Percentiles rank a stretch among this genome's conserved stretches.
phyloP scores from a whole-genome alignment of 2,113 vertebrate species.

The Cyphomyrus plagiostoma region DNA sequence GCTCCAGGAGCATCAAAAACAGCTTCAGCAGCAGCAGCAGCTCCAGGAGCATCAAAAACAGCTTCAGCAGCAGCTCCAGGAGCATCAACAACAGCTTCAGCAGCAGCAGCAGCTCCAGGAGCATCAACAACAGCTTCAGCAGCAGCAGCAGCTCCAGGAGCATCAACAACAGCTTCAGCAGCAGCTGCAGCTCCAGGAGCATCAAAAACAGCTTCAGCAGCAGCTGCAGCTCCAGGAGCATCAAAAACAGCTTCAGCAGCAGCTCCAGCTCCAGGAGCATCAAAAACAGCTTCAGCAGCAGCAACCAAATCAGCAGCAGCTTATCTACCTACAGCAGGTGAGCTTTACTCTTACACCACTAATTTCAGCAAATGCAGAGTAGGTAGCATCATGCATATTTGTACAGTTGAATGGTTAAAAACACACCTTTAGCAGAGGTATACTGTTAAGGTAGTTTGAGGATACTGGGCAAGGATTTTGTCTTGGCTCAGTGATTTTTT shows the following conservation, averaged over 20 bases:
- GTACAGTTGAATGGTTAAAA: not conserved
- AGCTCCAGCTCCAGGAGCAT: constrained; percentile 48
- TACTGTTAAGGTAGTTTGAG: not conserved
- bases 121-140: constrained; percentile 39
- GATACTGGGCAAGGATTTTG: not conserved
- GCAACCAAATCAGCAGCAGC: constrained; percentile 69
- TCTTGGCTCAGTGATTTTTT: not conserved
- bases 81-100: not conserved
- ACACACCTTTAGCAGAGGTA: not conserved
- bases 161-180: constrained; percentile 64
- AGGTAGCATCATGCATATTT: not conserved
- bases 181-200: constrained; percentile 84
- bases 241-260: constrained; percentile 36
- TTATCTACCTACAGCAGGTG: constrained; percentile 80
- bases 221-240: constrained; percentile 58
- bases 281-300: constrained; percentile 40
- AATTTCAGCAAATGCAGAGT: not conserved
- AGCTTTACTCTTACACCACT: not conserved
- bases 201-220: constrained; percentile 72
- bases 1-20: constrained; percentile 82
- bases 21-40: constrained; percentile 63
- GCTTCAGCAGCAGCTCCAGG: constrained; percentile 16
- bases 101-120: not conserved
- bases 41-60: constrained; percentile 5
- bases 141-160: constrained; percentile 74